Conservation (phyloP, 2,797 vertebrate genomes). For the Anniella stebbinsi region DNA sequence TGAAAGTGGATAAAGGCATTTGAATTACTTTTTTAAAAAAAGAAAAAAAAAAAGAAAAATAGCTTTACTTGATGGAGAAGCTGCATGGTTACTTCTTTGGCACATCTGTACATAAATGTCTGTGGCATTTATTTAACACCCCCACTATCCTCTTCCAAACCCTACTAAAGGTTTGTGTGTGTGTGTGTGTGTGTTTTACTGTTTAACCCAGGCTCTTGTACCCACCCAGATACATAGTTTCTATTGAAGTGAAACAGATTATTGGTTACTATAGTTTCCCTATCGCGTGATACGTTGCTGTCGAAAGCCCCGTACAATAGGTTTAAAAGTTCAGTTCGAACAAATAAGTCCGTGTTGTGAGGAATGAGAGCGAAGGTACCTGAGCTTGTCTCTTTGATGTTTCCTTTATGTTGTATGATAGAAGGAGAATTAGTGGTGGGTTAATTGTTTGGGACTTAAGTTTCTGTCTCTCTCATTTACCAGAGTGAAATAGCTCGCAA, state of each 20-base stretch:
- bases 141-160: conserved; percentile 56
- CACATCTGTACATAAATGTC: conserved; percentile 61
- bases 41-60: neutral
- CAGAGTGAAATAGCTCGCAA: conserved; percentile 41
- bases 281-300: conserved; percentile 77
- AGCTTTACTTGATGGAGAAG: conserved; percentile 38
- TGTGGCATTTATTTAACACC: conserved; percentile 70
- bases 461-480: conserved; percentile 66
- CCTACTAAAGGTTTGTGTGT: conserved; percentile 60
- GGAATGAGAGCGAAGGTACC: conserved; percentile 75
- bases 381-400: conserved; percentile 75
- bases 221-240: conserved; percentile 86
- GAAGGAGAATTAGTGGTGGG: conserved; percentile 65
- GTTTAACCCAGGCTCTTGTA: conserved; percentile 84
- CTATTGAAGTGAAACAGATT: conserved; percentile 86
- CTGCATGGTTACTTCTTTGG: conserved; percentile 60
- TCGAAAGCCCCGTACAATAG: conserved; percentile 78
- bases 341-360: conserved; percentile 69
- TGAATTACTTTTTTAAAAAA: conserved; percentile 45
- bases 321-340: conserved; percentile 73
- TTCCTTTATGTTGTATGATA: conserved; percentile 64
- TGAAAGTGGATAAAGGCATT: conserved; percentile 52
- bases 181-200: conserved; percentile 64
- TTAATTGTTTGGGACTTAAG: conserved; percentile 68
- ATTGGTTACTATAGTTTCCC: conserved; percentile 89